Conservation (phyloP, 2,113 vertebrate genomes). For the Oncorhynchus masou region DNA sequence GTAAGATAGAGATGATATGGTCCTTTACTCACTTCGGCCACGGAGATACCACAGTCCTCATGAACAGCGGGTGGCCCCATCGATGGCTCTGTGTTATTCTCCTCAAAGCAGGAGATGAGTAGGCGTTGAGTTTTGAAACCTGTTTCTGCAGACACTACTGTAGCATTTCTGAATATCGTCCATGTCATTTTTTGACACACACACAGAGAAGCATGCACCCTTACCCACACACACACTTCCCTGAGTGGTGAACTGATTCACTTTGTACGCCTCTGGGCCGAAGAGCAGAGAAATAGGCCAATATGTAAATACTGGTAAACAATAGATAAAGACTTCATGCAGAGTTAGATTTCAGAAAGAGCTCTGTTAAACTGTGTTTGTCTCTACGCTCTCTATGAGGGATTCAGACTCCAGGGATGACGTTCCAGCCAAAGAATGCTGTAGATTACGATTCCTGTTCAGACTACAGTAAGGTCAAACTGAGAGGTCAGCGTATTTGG, state of each 20-base stretch:
- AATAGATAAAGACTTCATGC: conserved; percentile 3
- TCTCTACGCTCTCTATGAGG: neutral
- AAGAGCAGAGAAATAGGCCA: neutral
- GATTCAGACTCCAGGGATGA: conserved; percentile 23
- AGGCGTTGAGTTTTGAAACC: neutral
- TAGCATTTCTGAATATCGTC: neutral
- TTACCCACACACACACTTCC: neutral
- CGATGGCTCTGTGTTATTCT: no score
- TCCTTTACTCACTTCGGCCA: no score
- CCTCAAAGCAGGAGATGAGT: neutral
- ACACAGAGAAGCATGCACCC: neutral
- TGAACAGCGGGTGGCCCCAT: no score
- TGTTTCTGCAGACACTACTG: neutral
- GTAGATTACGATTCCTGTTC: conserved; percentile 29
- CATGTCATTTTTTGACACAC: neutral
- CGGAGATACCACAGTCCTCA: no score
- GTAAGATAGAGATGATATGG: no score
- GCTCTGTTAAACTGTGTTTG: neutral
- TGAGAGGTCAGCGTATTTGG: conserved; percentile 35
- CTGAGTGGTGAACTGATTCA: conserved; percentile 17
- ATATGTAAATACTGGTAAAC: neutral
- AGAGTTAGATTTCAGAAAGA: conserved; percentile 25
- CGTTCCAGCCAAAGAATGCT: conserved; percentile 38
- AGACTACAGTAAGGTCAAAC: conserved; percentile 48
- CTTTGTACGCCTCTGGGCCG: neutral